Conservation (phyloP, 2,797 vertebrate species). For the Tragelaphus oryx region DNA sequence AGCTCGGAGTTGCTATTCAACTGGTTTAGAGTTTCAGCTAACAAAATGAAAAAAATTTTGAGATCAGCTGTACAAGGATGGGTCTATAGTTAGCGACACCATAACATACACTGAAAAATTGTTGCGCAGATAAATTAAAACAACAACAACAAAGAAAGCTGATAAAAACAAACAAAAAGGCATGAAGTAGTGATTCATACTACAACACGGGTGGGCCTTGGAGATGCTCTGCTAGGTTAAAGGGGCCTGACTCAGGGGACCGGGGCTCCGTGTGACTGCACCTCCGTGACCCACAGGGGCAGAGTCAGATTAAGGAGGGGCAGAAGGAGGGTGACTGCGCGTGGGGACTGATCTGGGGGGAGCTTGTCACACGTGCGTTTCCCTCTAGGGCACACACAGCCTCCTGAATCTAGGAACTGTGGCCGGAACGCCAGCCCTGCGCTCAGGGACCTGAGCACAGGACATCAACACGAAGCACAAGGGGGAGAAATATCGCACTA, state of each 20-base stretch:
- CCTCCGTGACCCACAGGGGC: background rate
- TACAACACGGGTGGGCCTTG: background rate
- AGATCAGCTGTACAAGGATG: no score
- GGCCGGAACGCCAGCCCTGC: background rate
- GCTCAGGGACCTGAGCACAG: no score
- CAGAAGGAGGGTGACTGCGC: background rate
- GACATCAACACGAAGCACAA: background rate
- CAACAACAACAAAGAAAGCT: background rate
- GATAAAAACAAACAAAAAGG: background rate
- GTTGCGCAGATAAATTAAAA: background rate
- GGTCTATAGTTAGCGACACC: no score
- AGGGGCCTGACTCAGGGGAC: background rate
- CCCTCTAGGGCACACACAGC: background rate
- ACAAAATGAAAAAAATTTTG: background rate
- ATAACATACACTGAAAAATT: background rate
- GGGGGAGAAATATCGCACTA: background rate
- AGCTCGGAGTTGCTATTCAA: background rate
- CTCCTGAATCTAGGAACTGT: background rate
- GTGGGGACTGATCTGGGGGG: background rate
- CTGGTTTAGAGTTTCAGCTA: background rate
- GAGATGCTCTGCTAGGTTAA: background rate
- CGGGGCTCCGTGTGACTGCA: rapidly evolving
- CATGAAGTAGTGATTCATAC: background rate
- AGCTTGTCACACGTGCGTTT: background rate
- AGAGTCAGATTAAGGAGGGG: no score